Conservation (phyloP, 30 jellyfish, hydroid and myxozoan genomes). For the Cassiopea andromeda region DNA sequence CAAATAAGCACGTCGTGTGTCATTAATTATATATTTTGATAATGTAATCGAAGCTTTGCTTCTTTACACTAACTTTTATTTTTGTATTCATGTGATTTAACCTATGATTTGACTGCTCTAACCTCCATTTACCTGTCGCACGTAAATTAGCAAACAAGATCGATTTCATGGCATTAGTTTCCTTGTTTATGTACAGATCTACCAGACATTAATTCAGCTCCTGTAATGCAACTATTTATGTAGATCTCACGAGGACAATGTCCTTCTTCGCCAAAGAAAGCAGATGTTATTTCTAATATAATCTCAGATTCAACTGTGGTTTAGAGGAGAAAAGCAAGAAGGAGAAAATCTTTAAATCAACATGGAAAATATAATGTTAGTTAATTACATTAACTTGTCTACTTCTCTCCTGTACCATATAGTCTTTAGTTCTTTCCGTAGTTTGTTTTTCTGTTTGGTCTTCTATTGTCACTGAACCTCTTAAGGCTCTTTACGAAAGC, state of each 20-base stretch:
- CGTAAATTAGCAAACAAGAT: neutral
- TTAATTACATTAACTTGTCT: neutral
- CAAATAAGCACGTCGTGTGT: neutral
- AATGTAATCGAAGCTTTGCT: neutral
- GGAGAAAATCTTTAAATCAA: too few species aligned
- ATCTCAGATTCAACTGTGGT: neutral
- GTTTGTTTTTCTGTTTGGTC: neutral
- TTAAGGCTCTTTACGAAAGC: neutral
- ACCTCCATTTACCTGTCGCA: neutral
- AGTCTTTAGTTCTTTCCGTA: neutral
- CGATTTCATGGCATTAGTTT: too few species aligned
- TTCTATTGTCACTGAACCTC: neutral
- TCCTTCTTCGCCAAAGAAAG: neutral
- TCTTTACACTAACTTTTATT: too few species aligned
- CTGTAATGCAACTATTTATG: conserved; percentile 6
- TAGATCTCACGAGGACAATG: neutral
- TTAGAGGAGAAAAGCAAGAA: neutral
- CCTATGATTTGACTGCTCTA: too few species aligned
- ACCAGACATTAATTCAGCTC: conserved; percentile 3
- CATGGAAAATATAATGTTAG: too few species aligned
- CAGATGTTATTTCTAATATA: neutral
- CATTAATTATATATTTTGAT: too few species aligned
- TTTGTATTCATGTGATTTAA: neutral
- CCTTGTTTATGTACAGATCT: conserved; percentile 1
- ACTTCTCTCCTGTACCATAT: neutral